phyloP scores from a whole-genome alignment of 2,888 invertebrate genomes.

The Mallateleia sp. region DNA sequence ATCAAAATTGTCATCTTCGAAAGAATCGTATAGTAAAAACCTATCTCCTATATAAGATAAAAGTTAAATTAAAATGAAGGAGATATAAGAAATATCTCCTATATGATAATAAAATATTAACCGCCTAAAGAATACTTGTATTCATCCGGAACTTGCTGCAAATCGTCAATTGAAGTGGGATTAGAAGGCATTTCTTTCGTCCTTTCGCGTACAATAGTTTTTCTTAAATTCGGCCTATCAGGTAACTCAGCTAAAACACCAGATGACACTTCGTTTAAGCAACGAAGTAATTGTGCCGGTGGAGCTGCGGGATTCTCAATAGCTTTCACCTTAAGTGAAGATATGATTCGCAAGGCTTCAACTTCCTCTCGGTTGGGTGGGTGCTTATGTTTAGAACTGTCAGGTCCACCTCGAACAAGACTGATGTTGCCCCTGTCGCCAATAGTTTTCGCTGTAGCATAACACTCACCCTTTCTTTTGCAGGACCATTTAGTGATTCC shows the following conservation, averaged over 20 bases:
- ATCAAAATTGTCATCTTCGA: no score
- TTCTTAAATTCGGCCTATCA: slow-evolving; percentile 18
- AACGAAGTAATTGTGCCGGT: neutral
- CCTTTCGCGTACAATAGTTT: slow-evolving; percentile 23
- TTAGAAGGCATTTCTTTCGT: slow-evolving; percentile 29
- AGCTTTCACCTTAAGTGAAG: no score
- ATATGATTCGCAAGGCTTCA: no score
- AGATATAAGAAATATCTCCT: no score
- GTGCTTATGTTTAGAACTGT: neutral
- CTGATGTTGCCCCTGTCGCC: no score
- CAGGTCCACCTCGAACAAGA: slow-evolving; percentile 26
- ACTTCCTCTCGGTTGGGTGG: slow-evolving; percentile 1
- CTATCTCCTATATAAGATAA: no score
- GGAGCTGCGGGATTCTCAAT: no score
- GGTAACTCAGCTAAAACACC: slow-evolving; percentile 20
- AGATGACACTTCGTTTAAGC: neutral
- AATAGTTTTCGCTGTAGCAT: slow-evolving; percentile 14
- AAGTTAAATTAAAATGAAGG: no score
- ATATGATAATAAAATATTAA: no score
- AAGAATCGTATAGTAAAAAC: no score
- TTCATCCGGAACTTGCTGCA: no score
- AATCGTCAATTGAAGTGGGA: slow-evolving; percentile 23
- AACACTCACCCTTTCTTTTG: slow-evolving; percentile 1
- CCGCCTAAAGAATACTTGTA: no score
- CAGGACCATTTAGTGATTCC: slow-evolving; percentile 16